Conservation (phyloP, 53 echinoderm and acorn worm species). For the Patiria pectinifera region DNA sequence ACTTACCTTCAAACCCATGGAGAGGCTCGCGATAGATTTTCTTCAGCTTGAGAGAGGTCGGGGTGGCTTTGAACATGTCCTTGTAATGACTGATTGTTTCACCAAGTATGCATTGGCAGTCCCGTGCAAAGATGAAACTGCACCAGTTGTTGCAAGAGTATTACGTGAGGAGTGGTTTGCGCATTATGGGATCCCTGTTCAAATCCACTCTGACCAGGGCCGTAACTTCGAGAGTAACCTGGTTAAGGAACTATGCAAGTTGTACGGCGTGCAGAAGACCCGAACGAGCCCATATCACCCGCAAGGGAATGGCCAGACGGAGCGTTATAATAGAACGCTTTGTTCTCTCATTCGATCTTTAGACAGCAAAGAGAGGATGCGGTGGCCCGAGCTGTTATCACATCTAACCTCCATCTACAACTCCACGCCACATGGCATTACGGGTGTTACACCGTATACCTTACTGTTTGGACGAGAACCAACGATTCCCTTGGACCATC, state of each 20-base stretch:
- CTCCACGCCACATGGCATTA: neutral
- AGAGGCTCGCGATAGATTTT: conserved; percentile 66
- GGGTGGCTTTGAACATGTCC: conserved; percentile 61
- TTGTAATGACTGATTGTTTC: conserved; percentile 1
- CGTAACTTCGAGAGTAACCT: conserved; percentile 50
- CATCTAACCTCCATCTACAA: neutral
- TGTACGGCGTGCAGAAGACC: conserved; percentile 53
- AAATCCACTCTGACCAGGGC: no score
- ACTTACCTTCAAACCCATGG: conserved; percentile 62
- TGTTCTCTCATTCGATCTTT: conserved; percentile 15
- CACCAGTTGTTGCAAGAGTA: conserved; percentile 30
- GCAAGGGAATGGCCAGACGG: conserved; percentile 10
- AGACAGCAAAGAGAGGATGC: neutral
- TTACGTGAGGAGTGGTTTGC: conserved; percentile 50
- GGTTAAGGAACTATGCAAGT: conserved; percentile 42
- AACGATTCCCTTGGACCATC: conserved; percentile 17
- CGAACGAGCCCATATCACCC: conserved; percentile 44
- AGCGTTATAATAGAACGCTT: conserved; percentile 4
- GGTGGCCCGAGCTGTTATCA: conserved; percentile 27
- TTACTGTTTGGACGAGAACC: conserved; percentile 23
- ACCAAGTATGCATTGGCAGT: no score
- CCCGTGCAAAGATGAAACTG: neutral
- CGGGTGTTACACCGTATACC: no score
- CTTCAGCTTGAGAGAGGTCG: conserved; percentile 62
- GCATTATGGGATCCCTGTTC: no score